These are phyloP conservation scores for Selenia dentaria DNA, from an alignment of 2,888 invertebrate species.

Conservation along the genomic window DNA sequence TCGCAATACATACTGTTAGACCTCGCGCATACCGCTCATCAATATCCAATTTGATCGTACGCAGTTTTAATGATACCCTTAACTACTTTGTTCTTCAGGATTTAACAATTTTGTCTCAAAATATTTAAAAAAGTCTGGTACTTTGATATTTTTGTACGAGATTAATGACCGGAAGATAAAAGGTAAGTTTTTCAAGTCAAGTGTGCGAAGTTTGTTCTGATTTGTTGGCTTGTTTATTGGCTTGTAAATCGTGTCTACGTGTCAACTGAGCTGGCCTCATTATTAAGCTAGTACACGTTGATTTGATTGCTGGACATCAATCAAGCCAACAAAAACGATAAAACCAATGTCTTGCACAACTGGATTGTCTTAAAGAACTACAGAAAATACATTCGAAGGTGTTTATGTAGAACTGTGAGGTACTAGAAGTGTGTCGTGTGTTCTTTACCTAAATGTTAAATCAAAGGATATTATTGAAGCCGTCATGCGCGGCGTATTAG, in stretches of 20 bases:
- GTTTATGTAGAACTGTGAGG: no score
- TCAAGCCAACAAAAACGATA: no score
- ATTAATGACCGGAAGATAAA: neutral
- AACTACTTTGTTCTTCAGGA: no score
- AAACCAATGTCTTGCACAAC: no score
- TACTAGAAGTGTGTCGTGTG: constrained; percentile 11
- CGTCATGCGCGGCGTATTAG: constrained; percentile 35
- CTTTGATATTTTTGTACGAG: neutral
- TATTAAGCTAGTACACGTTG: neutral
- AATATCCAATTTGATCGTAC: neutral
- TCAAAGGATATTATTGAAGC: constrained; percentile 24
- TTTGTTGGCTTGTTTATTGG: no score
- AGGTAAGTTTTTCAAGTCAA: no score
- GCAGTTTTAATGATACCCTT: neutral
- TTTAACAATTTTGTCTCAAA: no score
- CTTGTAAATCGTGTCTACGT: no score
- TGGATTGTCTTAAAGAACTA: no score
- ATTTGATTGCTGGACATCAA: no score
- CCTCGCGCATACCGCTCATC: constrained; percentile 3
- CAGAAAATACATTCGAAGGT: no score
- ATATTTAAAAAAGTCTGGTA: constrained; percentile 1
- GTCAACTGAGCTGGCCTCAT: neutral
- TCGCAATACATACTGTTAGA: constrained; percentile 1
- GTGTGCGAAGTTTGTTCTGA: no score
- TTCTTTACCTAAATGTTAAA: constrained; percentile 10